Base-by-base conservation (phyloP, 2,888 invertebrate genomes). In the Caenorhabditis afra region DNA sequence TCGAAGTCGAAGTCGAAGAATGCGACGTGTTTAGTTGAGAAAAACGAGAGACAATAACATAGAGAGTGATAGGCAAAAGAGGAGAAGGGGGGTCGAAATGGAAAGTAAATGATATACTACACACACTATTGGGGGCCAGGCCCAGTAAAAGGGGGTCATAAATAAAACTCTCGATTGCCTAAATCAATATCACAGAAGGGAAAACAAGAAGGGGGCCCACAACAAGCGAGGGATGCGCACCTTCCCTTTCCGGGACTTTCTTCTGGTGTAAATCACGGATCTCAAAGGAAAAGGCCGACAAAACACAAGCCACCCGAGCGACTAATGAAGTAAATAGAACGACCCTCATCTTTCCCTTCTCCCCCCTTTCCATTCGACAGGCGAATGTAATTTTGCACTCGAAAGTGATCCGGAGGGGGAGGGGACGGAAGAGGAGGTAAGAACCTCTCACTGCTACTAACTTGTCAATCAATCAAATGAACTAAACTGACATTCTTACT, bases 391-490 rank as follows among this genome's bases (percentile, higher is more conserved):
- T 53, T 70, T 70, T 70, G 61, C 53, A 53, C 58, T 53, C 58
- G 59, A 59, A 68, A 70, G 49, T 59, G 61, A 70, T 70, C 53
- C 44, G 20, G n/a, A 58, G 20, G 1, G n/a, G 16, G 50, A 50
- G 10, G 22, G 50, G 23, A 23, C 14, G 10, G 50, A 39, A 50
- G 37, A 35, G 44, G n/a, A 47, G 20, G 29, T 29, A 29, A 53
- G 44, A 62, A 39, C 5, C 41, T 7, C 29, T 29, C 29, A 5
- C 29, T 29, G n/a, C 29, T 7, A 29, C 20, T 57, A 73, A 73
- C 73, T 73, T 73, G 73, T 73, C 73, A 73, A 73, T 73, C 73
- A 73, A 73, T 73, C 73, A 73, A 73, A 71, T 71, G 71, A 44
- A 73, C 64, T 73, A 41, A 66, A 65, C 53, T 41, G 4, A 20